phyloP scores from a whole-genome alignment of 2,797 vertebrate genomes.

The Poeciliopsis gracilis region DNA sequence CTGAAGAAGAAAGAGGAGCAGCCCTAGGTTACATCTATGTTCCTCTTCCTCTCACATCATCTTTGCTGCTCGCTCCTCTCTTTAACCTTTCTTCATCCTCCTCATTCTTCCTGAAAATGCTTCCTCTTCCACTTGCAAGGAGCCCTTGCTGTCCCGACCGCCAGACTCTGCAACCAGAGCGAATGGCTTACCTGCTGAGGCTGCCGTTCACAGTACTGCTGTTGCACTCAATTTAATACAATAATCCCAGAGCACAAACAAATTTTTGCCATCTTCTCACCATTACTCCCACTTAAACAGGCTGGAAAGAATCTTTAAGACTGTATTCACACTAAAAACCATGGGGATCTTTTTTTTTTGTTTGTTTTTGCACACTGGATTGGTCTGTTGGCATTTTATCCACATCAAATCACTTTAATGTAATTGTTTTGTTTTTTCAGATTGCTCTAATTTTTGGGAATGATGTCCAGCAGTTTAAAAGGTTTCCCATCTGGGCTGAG shows the following conservation, averaged over 20 bases:
- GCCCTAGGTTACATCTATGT: conserved; percentile 61
- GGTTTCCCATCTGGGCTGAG: background rate
- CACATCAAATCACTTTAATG: conserved; percentile 12
- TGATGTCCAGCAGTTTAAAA: background rate
- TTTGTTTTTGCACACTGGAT: background rate
- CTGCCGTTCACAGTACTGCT: conserved; percentile 45
- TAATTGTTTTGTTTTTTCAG: conserved; percentile 15
- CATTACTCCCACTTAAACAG: conserved; percentile 29
- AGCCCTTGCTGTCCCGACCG: conserved; percentile 44
- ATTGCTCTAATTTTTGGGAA: background rate
- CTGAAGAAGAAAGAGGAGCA: conserved; percentile 94
- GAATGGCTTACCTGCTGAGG: conserved; percentile 30
- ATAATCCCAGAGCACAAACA: conserved; percentile 33
- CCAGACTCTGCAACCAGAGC: conserved; percentile 54
- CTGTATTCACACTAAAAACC: conserved; percentile 42
- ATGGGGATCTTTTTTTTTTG: conserved; percentile 4
- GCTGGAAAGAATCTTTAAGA: conserved; percentile 44
- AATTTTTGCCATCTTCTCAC: conserved; percentile 16
- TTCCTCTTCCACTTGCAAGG: conserved; percentile 29
- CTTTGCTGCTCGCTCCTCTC: conserved; percentile 21
- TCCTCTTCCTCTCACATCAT: conserved; percentile 23
- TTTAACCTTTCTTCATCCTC: conserved; percentile 17
- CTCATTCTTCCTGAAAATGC: conserved; percentile 7
- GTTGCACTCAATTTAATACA: conserved; percentile 22
- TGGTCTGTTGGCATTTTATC: conserved; percentile 22